Conservation (phyloP, 2,888 invertebrate species). For the Ceratothoa steindachneri region DNA sequence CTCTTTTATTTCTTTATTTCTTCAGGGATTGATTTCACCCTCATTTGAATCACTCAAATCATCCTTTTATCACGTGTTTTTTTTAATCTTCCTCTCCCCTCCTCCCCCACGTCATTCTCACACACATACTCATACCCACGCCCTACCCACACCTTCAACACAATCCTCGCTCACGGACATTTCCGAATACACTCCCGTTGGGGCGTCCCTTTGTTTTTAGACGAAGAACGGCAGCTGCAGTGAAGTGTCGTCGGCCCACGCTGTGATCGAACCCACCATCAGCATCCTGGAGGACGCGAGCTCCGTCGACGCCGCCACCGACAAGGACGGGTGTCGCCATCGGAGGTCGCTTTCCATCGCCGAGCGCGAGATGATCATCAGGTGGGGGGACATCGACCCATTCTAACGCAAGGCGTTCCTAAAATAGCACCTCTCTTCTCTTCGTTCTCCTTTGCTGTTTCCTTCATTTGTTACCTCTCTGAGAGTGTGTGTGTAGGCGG, state of each 20-base stretch:
- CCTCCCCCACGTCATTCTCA: no score
- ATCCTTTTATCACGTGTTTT: no score
- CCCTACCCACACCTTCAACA: not conserved
- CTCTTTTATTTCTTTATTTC: not conserved
- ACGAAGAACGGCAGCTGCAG: not conserved
- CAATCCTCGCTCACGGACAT: not conserved
- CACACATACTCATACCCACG: no score
- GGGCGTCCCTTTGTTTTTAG: not conserved
- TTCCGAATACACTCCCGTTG: not conserved
- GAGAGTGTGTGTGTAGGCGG: no score
- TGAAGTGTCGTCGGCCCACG: conserved; percentile 2
- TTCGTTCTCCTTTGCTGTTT: no score
- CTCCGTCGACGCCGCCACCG: conserved; percentile 27
- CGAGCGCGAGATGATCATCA: conserved; percentile 46
- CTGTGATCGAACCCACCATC: conserved; percentile 37
- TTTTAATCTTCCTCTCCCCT: no score
- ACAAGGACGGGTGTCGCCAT: conserved; percentile 36
- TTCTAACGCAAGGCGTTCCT: no score
- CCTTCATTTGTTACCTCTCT: no score
- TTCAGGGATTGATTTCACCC: no score
- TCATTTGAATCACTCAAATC: no score
- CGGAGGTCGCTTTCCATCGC: conserved; percentile 41
- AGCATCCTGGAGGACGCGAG: conserved; percentile 42
- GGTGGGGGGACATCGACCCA: no score
- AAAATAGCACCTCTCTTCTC: no score